Evolutionary conservation across 35 echinoderm and acorn worm species (phyloP).

Genomic region (Ophiothrix spiculata): DNA sequence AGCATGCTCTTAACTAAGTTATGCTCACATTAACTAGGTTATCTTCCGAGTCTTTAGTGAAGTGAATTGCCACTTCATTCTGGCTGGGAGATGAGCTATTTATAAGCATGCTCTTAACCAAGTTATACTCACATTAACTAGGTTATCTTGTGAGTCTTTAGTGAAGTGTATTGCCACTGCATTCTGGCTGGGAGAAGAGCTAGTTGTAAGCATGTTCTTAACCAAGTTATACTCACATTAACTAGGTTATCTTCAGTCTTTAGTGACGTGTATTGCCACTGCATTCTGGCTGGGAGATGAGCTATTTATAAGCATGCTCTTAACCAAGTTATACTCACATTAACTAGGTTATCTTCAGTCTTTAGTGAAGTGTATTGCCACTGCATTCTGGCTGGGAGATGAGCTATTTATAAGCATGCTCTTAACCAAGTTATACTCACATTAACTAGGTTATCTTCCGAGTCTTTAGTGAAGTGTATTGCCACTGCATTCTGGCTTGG

Average conservation of each 20-base stretch:
- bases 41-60: background rate
- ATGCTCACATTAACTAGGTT: background rate
- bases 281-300: too few relatives aligned
- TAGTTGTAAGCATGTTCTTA: constrained; percentile 12
- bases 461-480: background rate
- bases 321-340: background rate
- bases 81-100: constrained; percentile 17
- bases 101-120: constrained; percentile 24
- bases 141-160: background rate
- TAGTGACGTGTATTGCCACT: too few relatives aligned
- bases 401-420: constrained; percentile 5
- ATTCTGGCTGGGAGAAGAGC: constrained; percentile 18
- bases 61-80: background rate
- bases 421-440: background rate
- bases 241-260: too few relatives aligned
- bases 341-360: background rate
- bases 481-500: constrained; percentile 26
- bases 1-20: too few relatives aligned
- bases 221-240: too few relatives aligned
- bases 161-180: background rate
- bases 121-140: background rate
- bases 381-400: constrained; percentile 22
- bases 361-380: background rate
- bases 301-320: too few relatives aligned
- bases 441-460: background rate